Conservation (phyloP, 2,797 vertebrate genomes). For the Bryconaethiops microstoma region DNA sequence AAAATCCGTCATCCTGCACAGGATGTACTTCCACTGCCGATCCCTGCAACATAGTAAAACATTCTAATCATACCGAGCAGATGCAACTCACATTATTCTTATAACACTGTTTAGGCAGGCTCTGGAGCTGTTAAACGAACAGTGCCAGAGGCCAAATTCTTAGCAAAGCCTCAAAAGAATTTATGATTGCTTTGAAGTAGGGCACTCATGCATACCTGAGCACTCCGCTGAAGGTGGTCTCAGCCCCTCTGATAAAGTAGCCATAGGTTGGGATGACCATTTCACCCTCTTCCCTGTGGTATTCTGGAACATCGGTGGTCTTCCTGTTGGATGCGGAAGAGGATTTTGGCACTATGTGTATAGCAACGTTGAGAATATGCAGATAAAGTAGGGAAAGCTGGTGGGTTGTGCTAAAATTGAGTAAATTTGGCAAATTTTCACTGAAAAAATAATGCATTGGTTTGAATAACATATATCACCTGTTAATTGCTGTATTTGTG, state of each 20-base stretch:
- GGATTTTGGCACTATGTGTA: not conserved
- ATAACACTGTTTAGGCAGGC: not conserved
- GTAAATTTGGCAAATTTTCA: not conserved
- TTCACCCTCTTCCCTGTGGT: slow-evolving; percentile 89
- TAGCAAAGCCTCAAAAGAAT: not conserved
- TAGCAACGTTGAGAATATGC: not conserved
- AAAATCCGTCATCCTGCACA: slow-evolving; percentile 96
- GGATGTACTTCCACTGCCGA: slow-evolving; percentile 97
- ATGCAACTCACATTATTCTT: not conserved
- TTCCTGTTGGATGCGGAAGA: slow-evolving; percentile 75
- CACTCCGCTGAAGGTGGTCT: slow-evolving; percentile 95
- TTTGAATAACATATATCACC: no score
- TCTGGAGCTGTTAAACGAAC: slow-evolving; percentile 4
- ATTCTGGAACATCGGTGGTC: slow-evolving; percentile 86
- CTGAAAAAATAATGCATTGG: no score
- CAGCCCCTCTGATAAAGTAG: slow-evolving; percentile 92
- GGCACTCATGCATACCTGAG: slow-evolving; percentile 81
- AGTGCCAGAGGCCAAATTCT: not conserved
- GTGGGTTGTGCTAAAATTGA: no score
- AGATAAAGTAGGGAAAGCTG: not conserved
- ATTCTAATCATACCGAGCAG: not conserved
- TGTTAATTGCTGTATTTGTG: no score
- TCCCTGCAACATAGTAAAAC: slow-evolving; percentile 81
- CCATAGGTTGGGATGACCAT: slow-evolving; percentile 89
- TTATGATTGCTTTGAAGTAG: not conserved